phyloP scores from a whole-genome alignment of 1,140 invertebrate genomes.

The Trialeurodes vaporariorum region DNA sequence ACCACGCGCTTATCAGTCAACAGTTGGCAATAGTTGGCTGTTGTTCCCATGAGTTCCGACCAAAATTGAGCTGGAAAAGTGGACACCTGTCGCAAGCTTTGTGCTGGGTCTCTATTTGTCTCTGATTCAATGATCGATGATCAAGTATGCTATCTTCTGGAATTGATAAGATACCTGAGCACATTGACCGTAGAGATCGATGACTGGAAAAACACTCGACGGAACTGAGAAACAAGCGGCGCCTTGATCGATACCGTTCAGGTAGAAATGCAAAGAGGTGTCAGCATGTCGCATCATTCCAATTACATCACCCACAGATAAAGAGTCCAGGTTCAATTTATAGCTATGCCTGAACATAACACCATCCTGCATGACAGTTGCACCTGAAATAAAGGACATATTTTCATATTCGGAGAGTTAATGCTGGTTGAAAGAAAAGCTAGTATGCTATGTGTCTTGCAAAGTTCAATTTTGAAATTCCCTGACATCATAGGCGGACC shows the following conservation, averaged over 20 bases:
- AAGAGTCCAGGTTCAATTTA: slow-evolving; percentile 23
- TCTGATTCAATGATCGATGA: too few species aligned
- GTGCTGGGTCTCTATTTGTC: too few species aligned
- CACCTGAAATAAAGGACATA: slow-evolving; percentile 18
- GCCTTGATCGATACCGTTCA: slow-evolving; percentile 84
- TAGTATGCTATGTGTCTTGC: too few species aligned
- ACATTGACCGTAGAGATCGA: slow-evolving; percentile 90
- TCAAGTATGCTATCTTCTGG: slow-evolving; percentile 9
- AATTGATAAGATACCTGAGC: slow-evolving; percentile 53
- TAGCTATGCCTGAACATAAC: slow-evolving; percentile 23
- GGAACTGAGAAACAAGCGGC: slow-evolving; percentile 71
- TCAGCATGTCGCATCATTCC: slow-evolving; percentile 78
- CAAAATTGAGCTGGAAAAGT: too few species aligned
- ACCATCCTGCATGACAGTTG: slow-evolving; percentile 26
- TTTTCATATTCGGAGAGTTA: too few species aligned
- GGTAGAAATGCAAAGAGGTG: slow-evolving; percentile 74
- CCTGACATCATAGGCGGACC: too few species aligned
- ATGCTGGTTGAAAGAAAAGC: too few species aligned
- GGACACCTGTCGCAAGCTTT: too few species aligned
- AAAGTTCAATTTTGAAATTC: too few species aligned
- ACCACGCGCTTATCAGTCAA: too few species aligned
- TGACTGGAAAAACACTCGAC: slow-evolving; percentile 77
- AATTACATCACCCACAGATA: slow-evolving; percentile 25
- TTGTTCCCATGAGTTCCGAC: too few species aligned
- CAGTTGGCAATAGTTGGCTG: too few species aligned